Conservation (phyloP, 1,140 invertebrate species). For the Philaenus spumarius region DNA sequence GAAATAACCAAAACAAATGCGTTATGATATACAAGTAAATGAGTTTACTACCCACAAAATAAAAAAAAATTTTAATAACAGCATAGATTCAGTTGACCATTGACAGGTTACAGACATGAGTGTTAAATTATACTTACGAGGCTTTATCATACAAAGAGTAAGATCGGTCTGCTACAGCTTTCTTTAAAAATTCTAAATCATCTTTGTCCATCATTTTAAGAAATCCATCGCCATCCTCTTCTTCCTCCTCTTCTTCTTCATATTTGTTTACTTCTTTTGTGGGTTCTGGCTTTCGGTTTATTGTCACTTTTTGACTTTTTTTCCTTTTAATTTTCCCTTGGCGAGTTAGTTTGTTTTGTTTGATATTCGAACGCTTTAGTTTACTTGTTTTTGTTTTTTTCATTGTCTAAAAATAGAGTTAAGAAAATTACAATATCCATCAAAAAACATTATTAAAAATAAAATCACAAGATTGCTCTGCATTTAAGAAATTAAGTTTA, state of each 20-base stretch:
- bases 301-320: conserved; percentile 40
- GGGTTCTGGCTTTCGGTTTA: conserved; percentile 30
- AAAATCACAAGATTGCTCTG: no score
- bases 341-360: conserved; percentile 50
- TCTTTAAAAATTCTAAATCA: conserved; percentile 53
- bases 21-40: no score
- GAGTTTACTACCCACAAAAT: no score
- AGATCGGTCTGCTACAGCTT: conserved; percentile 43
- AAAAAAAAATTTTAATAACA: no score
- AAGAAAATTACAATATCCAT: neutral
- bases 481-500: no score
- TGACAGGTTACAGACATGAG: no score
- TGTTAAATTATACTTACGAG: conserved; percentile 26
- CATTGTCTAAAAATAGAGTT: conserved; percentile 5
- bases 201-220: conserved; percentile 55
- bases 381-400: conserved; percentile 23
- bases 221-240: conserved; percentile 53
- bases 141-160: conserved; percentile 41
- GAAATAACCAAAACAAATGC: no score
- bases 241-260: conserved; percentile 37
- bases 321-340: conserved; percentile 52
- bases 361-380: conserved; percentile 55
- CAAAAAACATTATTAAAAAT: neutral
- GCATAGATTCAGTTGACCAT: no score
- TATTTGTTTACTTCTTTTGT: conserved; percentile 35